Evolutionary conservation across 2,797 vertebrate genomes (phyloP), one percentile per base, ranked within the genome.

Genomic region (Dipus sagitta): DNA sequence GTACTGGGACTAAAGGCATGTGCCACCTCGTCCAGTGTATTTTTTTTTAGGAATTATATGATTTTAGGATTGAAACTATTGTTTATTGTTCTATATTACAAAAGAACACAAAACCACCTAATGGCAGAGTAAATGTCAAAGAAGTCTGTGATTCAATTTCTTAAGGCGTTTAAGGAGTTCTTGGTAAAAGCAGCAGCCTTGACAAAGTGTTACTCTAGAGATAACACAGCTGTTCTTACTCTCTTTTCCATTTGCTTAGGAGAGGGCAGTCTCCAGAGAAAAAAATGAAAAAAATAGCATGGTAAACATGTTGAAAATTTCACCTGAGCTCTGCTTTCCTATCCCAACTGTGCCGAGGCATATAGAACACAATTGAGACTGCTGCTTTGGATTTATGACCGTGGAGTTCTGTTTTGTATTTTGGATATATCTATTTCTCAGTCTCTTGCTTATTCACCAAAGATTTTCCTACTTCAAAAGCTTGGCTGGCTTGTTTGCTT

Each of bases 241-340:
- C 38, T 26, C n/a, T 54, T 21, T 34, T 26, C 6, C 14, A 60
- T 83, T 58, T 13, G 34, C 92, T 86, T 32, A 67, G 47, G 24
- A 93, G 93, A 95, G 71, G 86, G 76, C 77, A 68, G 38, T 92
- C 90, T 93, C 88, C 9, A 52, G 94, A 93, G 92, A 76, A 94
- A 95, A 82, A 17, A 68, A 47, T 30, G 79, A 94, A 95, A 82
- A 17, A 68, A 47, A 30, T 89, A 86, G 65, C 83, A 89, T 85
- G 95, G 80, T 96, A 96, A 97, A 93, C 92, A 94, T 75, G 52
- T 96, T 95, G 94, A 92, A n/a, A 95, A 72, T 87, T 92, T 95
- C 93, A 93, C 67, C 74, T 92, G 95, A 85, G 90, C 47, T 89
- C 72, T 92, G 38, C 67, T 94, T 92, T 91, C n/a, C 23, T 87